Base-by-base conservation (phyloP, 2,113 vertebrate genomes). In the Odontesthes bonariensis region DNA sequence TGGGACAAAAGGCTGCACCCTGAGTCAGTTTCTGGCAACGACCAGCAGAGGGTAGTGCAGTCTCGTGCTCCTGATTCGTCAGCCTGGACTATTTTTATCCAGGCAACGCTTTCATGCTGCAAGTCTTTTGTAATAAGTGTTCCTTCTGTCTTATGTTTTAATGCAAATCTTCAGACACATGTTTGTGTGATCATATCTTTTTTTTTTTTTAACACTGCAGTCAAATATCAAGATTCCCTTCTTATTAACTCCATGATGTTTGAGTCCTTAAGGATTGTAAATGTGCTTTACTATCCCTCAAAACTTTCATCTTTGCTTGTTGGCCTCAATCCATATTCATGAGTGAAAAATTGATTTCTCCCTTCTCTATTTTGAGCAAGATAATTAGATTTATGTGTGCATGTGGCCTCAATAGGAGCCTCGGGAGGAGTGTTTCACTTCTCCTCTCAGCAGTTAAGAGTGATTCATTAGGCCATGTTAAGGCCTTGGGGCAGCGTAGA, bases 371-470 rank as follows among this genome's bases (percentile, higher is more conserved):
- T 93, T 91, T 92, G 86, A 93, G 91, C 81, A 14, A 69, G 76
- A 86, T 94, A 93, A 92, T 93, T 91, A 89, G 92, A 93, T 93
- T 88, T 89, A 85, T 90, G 85, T 77, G 84, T 82, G 77, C 64
- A 57, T 79, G 82, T 82, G 85, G 77, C 90, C 90, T 92, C 73
- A 85, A 93, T 91, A 86, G 81, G 76, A 84, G 75, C 87, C 91
- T 91, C 89, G 49, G 69, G 87, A 88, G 89, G 81, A 82, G 82
- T n/a, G 83, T 82, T 91, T 93, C 86, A 89, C 88, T 92, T 91
- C 87, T 93, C 82, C 83, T 87, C 86, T 84, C 89, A 68, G 86
- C 89, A 86, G 86, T 93, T 87, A 91, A 89, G 88, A 88, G 86
- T 91, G 91, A 93, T 93, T 93, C 88, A 92, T 93, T 84, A 89